Base-by-base conservation (phyloP, 2,888 invertebrate genomes). In the Bhutanitis thaidina region DNA sequence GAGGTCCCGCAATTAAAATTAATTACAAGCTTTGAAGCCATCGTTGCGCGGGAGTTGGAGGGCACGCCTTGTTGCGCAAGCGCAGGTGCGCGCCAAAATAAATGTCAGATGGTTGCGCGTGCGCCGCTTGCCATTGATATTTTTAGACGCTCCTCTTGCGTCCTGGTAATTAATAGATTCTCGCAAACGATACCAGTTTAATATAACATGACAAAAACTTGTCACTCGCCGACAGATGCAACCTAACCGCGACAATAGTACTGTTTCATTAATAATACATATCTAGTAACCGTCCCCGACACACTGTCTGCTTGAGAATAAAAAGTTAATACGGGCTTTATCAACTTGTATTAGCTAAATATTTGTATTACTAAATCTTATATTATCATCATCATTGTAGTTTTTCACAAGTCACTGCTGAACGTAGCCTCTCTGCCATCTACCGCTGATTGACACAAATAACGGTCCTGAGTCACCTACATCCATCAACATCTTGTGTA, bases 1-100 rank as follows among this genome's bases (percentile, higher is more conserved):
- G 54, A 57, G 60, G 43, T 57, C 58, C n/a, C 43, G 64, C 65
- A 56, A 69, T 72, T 69, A 71, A 63, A 67, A 65, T 72, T 73
- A 73, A 71, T 59, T 54, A 55, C 55, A 49, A 43, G 56, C 52
- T 58, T 52, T 53, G 50, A 60, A 50, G 40, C 51, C 61, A 60
- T 61, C 59, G 51, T 58, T 59, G 64, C 61, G 64, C 61, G 62
- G 64, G 67, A 65, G 64, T 55, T 59, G 50, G 34, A 34, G 34
- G 56, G 59, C 55, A 49, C 57, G 54, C 40, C 41, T 43, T 47
- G 47, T 61, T 65, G 68, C 65, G 65, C 65, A 57, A 58, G 58
- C 59, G 65, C 67, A 65, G 59, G 60, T 65, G 64, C 58, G 54
- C 59, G 60, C 58, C 62, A 62, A 41, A 52, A 51, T 27, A 20